phyloP scores from a whole-genome alignment of 1,140 invertebrate genomes.

The Procambarus virginalis region DNA sequence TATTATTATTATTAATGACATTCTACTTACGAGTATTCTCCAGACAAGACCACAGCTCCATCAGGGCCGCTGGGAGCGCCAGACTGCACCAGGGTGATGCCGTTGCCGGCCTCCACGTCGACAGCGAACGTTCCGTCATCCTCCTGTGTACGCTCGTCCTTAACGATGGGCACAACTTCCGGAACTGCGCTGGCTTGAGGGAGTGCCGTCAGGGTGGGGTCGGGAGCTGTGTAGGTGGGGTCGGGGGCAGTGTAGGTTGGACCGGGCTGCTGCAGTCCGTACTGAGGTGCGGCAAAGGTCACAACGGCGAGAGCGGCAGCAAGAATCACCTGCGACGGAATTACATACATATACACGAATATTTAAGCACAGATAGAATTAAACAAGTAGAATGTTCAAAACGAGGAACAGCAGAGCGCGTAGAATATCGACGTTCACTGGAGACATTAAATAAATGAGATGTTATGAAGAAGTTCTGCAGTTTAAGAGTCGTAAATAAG shows the following conservation, averaged over 20 bases:
- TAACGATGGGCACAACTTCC: constrained; percentile 35
- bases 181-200: background rate
- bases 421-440: too few species aligned
- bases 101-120: constrained; percentile 52
- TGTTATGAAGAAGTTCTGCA: too few species aligned
- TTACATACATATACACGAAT: too few species aligned
- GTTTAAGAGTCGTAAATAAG: too few species aligned
- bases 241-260: background rate
- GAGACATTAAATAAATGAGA: too few species aligned
- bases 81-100: constrained; percentile 34
- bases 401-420: too few species aligned
- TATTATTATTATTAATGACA: too few species aligned
- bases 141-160: constrained; percentile 47
- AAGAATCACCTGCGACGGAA: constrained; percentile 18
- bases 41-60: constrained; percentile 44
- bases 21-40: constrained; percentile 50
- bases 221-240: background rate
- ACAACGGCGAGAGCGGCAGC: constrained; percentile 20
- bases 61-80: constrained; percentile 32
- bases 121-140: constrained; percentile 45
- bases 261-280: background rate
- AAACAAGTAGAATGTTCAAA: too few species aligned
- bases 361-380: too few species aligned
- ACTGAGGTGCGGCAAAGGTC: background rate
- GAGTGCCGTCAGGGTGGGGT: background rate